Evolutionary conservation across 2,113 vertebrate species (phyloP).

Genomic region (Micronycteris hirsuta): DNA sequence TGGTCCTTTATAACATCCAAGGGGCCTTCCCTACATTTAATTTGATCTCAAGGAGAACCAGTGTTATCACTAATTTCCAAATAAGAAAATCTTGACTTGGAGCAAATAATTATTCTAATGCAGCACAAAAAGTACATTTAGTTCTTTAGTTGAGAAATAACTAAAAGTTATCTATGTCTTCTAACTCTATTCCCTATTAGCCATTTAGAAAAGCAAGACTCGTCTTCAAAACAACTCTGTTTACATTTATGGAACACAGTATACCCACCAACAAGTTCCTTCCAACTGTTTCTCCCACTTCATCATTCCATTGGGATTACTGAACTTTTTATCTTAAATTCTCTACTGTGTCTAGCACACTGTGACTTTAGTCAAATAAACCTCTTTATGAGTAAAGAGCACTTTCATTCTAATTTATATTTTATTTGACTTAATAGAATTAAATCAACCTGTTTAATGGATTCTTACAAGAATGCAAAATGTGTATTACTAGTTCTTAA

Average conservation of each 20-base stretch:
- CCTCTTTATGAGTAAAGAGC: background rate
- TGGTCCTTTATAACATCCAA: background rate
- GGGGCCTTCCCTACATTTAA: background rate
- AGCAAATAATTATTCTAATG: background rate
- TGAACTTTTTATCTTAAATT: conserved; percentile 9
- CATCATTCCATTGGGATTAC: background rate
- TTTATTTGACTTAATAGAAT: background rate
- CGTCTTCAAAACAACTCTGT: background rate
- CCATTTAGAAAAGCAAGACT: background rate
- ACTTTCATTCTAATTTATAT: background rate
- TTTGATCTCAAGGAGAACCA: background rate
- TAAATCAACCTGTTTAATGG: background rate
- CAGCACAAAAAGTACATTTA: background rate
- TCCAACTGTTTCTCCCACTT: background rate
- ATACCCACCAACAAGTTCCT: background rate
- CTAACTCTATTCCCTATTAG: background rate
- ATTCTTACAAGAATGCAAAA: conserved; percentile 22
- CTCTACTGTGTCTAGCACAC: background rate
- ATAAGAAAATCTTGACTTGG: background rate
- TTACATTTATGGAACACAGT: background rate
- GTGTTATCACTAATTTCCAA: background rate
- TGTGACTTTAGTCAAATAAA: conserved; percentile 16
- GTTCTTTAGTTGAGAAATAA: too few species aligned
- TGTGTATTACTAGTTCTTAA: background rate
- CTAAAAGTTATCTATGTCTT: background rate